Evolutionary conservation across 2,888 invertebrate species (phyloP).

Genomic region (Campoplex nolae): DNA sequence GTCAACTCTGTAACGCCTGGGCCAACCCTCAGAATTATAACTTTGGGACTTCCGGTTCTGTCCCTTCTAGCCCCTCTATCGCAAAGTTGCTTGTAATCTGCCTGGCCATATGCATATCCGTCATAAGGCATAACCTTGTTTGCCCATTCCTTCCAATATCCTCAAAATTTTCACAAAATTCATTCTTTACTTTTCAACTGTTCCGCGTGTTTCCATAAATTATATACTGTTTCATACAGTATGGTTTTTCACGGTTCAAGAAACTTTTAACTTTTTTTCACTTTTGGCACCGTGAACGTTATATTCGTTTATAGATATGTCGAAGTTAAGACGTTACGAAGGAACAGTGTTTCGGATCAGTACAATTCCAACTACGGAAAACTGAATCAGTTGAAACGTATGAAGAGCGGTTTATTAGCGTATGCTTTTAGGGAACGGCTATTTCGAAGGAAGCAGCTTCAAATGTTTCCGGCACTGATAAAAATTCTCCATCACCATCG

Average conservation of each 20-base stretch:
- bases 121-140: conserved; percentile 24
- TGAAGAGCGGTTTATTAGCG: background rate
- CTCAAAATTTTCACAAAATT: background rate
- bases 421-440: background rate
- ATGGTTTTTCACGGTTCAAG: no score
- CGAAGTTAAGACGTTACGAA: no score
- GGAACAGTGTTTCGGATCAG: no score
- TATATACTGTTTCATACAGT: background rate
- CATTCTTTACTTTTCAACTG: background rate
- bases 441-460: background rate
- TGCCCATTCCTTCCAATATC: conserved; percentile 11
- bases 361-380: background rate
- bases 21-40: conserved; percentile 63
- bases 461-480: background rate
- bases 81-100: conserved; percentile 46
- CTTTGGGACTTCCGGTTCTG: conserved; percentile 54
- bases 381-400: background rate
- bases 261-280: background rate
- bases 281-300: background rate
- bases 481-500: background rate
- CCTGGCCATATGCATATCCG: conserved; percentile 41
- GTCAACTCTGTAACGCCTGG: conserved; percentile 48
- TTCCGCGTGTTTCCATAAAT: conserved; percentile 4
- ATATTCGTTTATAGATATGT: background rate
- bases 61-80: background rate